A percentile compares a stretch with the other conserved stretches of the same genome.
Conservation (phyloP, 1,140 invertebrate genomes). For the Grapholita molesta region DNA sequence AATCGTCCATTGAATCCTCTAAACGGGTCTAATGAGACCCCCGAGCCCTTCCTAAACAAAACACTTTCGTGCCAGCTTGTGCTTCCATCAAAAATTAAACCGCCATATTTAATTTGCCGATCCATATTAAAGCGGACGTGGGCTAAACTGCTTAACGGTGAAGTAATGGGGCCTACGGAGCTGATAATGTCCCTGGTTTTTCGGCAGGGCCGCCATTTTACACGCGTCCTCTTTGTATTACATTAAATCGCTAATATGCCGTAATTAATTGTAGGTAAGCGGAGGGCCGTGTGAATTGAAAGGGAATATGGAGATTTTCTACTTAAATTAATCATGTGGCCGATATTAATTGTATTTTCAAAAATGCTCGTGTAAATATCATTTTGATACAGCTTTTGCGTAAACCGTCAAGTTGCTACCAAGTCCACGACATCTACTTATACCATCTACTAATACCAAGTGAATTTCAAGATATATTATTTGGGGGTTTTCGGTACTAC, state of each 20-base stretch:
- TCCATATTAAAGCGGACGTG: conserved; percentile 13
- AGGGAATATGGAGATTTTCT: neutral
- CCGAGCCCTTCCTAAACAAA: neutral
- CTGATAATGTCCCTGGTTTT: neutral
- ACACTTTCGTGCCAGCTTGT: neutral
- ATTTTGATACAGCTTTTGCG: no score
- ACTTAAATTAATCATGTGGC: neutral
- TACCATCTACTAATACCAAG: no score
- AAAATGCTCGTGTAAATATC: no score
- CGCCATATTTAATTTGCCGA: conserved; percentile 23
- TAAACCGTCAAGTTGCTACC: no score
- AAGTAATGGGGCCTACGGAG: conserved; percentile 3
- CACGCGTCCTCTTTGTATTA: neutral
- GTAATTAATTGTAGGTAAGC: neutral
- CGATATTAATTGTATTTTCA: no score
- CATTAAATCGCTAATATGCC: neutral
- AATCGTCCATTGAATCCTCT: conserved; percentile 11
- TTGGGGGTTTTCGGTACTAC: no score
- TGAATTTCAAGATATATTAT: no score
- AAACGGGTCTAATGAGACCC: conserved; percentile 5
- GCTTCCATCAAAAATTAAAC: conserved; percentile 21
- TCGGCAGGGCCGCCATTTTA: neutral
- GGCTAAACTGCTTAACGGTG: conserved; percentile 11
- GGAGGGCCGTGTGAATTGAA: neutral
- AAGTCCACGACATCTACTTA: no score